Percentiles rank a stretch among this genome's conserved stretches.
phyloP scores from a whole-genome alignment of 1,140 invertebrate species.

The Eumaeus atala region DNA sequence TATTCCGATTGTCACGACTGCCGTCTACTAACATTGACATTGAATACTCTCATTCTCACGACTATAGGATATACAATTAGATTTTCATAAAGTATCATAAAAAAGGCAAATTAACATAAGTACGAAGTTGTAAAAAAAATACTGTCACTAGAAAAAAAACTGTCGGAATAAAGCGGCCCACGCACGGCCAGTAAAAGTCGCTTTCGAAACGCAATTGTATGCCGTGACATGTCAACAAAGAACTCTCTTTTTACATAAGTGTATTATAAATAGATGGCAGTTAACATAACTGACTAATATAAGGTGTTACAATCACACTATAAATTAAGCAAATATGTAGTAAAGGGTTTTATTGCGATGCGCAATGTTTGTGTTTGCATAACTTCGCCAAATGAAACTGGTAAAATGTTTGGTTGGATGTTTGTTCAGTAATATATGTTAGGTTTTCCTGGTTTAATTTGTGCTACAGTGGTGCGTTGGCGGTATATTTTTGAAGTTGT shows the following conservation, averaged over 20 bases:
- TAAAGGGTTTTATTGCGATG: not conserved
- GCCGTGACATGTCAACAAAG: slow-evolving; percentile 50
- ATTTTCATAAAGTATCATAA: slow-evolving; percentile 15
- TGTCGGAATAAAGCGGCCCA: slow-evolving; percentile 43
- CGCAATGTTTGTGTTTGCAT: not conserved
- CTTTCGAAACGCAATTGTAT: slow-evolving; percentile 58
- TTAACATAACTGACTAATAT: slow-evolving; percentile 4
- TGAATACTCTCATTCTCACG: slow-evolving; percentile 4
- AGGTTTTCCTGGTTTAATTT: too few relatives aligned
- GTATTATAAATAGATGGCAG: slow-evolving; percentile 15
- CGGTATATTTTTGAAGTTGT: too few relatives aligned
- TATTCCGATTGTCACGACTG: too few relatives aligned
- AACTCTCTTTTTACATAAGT: slow-evolving; percentile 26
- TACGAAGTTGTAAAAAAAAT: slow-evolving; percentile 44
- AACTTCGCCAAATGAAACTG: not conserved
- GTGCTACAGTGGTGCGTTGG: too few relatives aligned
- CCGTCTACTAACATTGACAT: too few relatives aligned
- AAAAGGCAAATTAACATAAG: slow-evolving; percentile 28
- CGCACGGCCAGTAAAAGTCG: slow-evolving; percentile 51
- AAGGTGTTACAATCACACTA: slow-evolving; percentile 3
- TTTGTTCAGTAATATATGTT: too few relatives aligned
- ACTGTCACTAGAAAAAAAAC: slow-evolving; percentile 36
- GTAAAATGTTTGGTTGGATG: too few relatives aligned
- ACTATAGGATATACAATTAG: not conserved
- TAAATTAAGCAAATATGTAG: slow-evolving; percentile 3